These are phyloP conservation scores for Chamaea fasciata DNA, from an alignment of 2,113 vertebrate species.

Conservation along the genomic window DNA sequence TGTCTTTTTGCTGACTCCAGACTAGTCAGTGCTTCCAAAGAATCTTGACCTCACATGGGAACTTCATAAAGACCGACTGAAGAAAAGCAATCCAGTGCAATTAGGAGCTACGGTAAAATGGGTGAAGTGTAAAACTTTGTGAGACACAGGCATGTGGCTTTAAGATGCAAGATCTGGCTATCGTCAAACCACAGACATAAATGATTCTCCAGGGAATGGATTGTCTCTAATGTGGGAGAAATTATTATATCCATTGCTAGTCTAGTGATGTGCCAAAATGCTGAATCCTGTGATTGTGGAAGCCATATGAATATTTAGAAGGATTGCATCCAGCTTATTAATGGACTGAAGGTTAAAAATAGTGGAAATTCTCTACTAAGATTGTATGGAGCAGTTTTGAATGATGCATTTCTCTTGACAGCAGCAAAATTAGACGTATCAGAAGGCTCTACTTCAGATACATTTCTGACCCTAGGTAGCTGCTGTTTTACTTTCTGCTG, in stretches of 20 bases:
- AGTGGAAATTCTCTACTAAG: background rate
- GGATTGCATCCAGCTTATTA: background rate
- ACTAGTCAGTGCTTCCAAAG: background rate
- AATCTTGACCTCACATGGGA: background rate
- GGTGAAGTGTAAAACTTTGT: background rate
- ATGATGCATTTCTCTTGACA: background rate
- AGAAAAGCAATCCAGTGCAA: background rate
- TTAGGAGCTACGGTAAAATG: background rate
- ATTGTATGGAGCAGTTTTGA: background rate
- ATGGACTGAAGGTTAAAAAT: background rate
- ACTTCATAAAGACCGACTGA: background rate
- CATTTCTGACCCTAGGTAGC: background rate
- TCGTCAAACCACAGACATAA: background rate
- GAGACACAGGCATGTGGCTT: background rate
- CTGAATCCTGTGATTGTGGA: background rate
- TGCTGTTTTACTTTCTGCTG: background rate
- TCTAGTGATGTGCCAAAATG: background rate
- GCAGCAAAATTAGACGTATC: background rate
- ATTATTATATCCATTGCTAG: background rate
- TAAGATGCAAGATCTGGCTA: background rate
- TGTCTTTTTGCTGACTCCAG: background rate
- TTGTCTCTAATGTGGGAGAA: background rate
- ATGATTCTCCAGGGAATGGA: background rate
- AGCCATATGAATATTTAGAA: background rate
- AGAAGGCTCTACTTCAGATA: background rate